Percentiles rank a stretch among this genome's conserved stretches.
phyloP scores from a whole-genome alignment of 2,797 vertebrate species.

The Craterocephalus amniculus region DNA sequence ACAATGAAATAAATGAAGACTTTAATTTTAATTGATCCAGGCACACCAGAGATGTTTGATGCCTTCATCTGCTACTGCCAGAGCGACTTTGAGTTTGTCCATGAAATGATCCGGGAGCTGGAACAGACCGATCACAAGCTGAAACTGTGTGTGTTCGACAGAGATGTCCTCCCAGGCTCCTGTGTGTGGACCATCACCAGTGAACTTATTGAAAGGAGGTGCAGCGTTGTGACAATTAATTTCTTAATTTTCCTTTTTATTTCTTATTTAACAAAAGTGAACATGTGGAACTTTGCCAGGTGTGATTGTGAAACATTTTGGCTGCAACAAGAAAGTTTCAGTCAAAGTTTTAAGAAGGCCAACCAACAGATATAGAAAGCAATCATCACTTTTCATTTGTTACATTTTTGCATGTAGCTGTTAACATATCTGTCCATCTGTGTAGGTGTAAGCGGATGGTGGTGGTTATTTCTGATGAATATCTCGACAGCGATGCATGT shows the following conservation, averaged over 20 bases:
- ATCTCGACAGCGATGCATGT: constrained; percentile 92
- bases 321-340: constrained; percentile 6
- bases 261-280: neutral
- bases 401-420: neutral
- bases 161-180: constrained; percentile 93
- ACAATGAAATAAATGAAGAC: neutral
- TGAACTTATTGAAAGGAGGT: constrained; percentile 96
- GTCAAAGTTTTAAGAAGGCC: neutral
- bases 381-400: neutral
- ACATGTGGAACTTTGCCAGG: neutral
- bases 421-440: constrained; percentile 14
- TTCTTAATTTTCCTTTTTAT: constrained; percentile 10
- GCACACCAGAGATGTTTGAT: constrained; percentile 89
- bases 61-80: constrained; percentile 99
- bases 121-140: constrained; percentile 89
- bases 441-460: constrained; percentile 96
- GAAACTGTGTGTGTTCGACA: constrained; percentile 96
- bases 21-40: constrained; percentile 56
- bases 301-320: neutral
- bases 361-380: constrained; percentile 3
- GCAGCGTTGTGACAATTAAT: neutral
- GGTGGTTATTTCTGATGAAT: constrained; percentile 95
- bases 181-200: constrained; percentile 96
- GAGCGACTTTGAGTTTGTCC: constrained; percentile 91
- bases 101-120: constrained; percentile 94